A percentile compares a stretch with the other conserved stretches of the same genome.
phyloP scores from a whole-genome alignment of 1,140 invertebrate genomes.

The Bombus turneri region DNA sequence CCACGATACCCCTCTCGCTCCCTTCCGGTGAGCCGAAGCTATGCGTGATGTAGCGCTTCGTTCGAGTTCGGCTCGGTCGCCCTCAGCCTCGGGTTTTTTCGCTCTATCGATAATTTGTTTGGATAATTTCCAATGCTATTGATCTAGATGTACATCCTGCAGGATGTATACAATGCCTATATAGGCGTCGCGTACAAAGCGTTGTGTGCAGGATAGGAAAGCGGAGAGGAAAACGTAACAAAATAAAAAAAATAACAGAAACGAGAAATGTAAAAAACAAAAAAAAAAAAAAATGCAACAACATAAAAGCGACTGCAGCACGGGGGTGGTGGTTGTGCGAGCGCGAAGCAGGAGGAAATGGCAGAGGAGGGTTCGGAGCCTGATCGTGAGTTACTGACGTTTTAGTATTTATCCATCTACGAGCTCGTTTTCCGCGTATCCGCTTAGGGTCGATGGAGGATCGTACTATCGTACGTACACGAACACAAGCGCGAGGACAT shows the following conservation, averaged over 20 bases:
- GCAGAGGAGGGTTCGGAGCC: constrained; percentile 72
- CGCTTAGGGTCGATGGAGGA: constrained; percentile 69
- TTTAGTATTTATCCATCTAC: constrained; percentile 79
- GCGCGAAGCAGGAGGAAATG: constrained; percentile 65
- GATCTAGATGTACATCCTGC: constrained; percentile 82
- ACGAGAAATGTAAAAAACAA: neutral
- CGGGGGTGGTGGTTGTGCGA: neutral
- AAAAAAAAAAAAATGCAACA: constrained; percentile 36
- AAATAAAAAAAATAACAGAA: constrained; percentile 49
- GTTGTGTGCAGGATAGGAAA: constrained; percentile 44
- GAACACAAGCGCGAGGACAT: constrained; percentile 10
- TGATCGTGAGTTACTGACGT: constrained; percentile 81
- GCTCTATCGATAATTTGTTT: constrained; percentile 83
- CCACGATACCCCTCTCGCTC: constrained; percentile 43
- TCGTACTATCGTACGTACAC: constrained; percentile 50
- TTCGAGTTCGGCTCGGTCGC: constrained; percentile 66
- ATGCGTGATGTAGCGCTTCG: constrained; percentile 80
- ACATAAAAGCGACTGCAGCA: constrained; percentile 35
- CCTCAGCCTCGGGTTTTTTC: constrained; percentile 74
- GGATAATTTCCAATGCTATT: constrained; percentile 83
- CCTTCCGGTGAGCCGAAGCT: constrained; percentile 68
- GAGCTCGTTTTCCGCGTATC: constrained; percentile 75
- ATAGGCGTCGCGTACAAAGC: constrained; percentile 70
- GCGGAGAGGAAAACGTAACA: constrained; percentile 42
- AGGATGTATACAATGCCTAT: constrained; percentile 79